phyloP scores from a whole-genome alignment of 53 echinoderm and acorn worm species.

The Echinarachnius parma region DNA sequence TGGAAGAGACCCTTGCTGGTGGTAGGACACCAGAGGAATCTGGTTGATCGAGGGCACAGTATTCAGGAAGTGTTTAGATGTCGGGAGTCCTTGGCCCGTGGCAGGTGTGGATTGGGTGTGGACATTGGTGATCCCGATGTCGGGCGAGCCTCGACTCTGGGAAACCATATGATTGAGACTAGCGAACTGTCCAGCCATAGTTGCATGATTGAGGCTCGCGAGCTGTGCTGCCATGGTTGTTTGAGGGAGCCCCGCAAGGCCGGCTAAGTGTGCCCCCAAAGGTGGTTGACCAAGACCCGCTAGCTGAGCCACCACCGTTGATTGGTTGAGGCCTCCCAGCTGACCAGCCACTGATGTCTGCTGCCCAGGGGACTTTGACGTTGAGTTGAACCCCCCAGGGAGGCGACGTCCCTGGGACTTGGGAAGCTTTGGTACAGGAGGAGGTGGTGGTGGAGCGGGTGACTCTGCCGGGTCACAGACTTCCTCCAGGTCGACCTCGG shows the following conservation, averaged over 20 bases:
- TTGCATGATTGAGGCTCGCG: neutral
- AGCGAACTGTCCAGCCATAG: too few species aligned
- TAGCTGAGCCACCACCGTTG: neutral
- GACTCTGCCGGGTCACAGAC: too few species aligned
- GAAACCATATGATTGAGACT: too few species aligned
- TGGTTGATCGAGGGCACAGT: too few species aligned
- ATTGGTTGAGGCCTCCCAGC: neutral
- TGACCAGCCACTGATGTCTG: neutral
- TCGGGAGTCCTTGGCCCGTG: too few species aligned
- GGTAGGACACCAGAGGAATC: too few species aligned
- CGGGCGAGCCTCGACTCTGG: neutral
- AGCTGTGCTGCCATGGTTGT: neutral
- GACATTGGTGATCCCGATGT: neutral
- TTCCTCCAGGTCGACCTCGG: too few species aligned
- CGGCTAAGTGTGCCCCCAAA: neutral
- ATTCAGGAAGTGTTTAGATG: too few species aligned
- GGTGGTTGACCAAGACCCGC: too few species aligned
- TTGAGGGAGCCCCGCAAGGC: neutral
- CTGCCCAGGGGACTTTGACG: neutral
- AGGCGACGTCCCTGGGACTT: constrained; percentile 7
- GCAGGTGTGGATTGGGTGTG: neutral
- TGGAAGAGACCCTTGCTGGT: neutral
- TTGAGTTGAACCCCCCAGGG: too few species aligned
- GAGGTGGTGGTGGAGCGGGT: constrained; percentile 7
- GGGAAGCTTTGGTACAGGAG: constrained; percentile 2